Evolutionary conservation across 2,888 invertebrate species (phyloP).

Genomic region (Acrobasis consociella): DNA sequence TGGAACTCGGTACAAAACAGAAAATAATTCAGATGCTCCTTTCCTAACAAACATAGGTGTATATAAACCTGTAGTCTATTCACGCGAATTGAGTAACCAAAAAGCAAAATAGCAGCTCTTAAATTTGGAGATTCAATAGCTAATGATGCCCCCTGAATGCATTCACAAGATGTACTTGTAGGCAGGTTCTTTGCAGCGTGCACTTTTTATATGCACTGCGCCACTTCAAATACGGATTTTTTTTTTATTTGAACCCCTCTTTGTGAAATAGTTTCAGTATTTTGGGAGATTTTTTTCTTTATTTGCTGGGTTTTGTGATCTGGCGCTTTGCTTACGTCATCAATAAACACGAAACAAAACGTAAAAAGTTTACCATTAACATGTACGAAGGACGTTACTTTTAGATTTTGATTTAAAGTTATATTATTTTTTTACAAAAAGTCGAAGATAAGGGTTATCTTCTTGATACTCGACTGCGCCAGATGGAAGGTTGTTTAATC

Average conservation of each 20-base stretch:
- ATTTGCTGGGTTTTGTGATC: neutral
- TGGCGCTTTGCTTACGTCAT: neutral
- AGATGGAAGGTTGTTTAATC: too few species aligned
- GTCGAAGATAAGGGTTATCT: too few species aligned
- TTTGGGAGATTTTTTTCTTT: neutral
- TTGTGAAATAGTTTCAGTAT: constrained; percentile 4
- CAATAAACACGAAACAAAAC: too few species aligned
- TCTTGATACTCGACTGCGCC: too few species aligned
- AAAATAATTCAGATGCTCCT: too few species aligned
- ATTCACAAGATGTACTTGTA: constrained; percentile 59
- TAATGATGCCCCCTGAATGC: constrained; percentile 68
- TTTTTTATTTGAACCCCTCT: constrained; percentile 1
- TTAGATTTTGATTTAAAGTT: too few species aligned
- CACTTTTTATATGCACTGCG: constrained; percentile 15
- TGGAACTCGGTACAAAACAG: too few species aligned
- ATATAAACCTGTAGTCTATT: neutral
- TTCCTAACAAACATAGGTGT: too few species aligned
- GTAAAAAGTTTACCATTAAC: too few species aligned
- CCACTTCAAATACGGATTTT: constrained; percentile 16
- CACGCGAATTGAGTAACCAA: constrained; percentile 15
- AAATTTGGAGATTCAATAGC: constrained; percentile 70
- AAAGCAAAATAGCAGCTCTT: constrained; percentile 9
- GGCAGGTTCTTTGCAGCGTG: constrained; percentile 38
- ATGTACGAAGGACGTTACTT: too few species aligned
- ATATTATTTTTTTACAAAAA: too few species aligned